Conservation (phyloP, 2,888 invertebrate genomes). For the Caenorhabditis doughertyi region DNA sequence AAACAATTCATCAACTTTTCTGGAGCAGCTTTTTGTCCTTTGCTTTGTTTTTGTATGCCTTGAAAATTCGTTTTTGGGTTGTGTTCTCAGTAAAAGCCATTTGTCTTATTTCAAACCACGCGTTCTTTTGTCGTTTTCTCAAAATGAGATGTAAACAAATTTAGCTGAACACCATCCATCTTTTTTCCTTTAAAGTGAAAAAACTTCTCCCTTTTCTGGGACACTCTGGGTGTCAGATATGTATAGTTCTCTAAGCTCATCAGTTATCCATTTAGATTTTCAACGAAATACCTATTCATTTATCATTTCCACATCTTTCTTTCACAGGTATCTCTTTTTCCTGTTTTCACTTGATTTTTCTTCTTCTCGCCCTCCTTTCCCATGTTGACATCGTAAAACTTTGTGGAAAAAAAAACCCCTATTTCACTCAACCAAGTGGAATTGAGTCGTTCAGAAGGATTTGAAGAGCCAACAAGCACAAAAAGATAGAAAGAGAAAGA, state of each 20-base stretch:
- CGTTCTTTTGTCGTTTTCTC: background rate
- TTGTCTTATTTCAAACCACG: background rate
- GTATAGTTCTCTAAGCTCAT: background rate
- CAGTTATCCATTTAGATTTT: background rate
- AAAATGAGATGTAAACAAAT: constrained; percentile 8
- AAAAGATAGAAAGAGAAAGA: constrained; percentile 10
- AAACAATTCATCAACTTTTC: too few relatives aligned
- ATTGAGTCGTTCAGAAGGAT: constrained; percentile 33
- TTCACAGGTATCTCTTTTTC: background rate
- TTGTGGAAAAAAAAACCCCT: constrained; percentile 21
- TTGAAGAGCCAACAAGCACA: too few relatives aligned
- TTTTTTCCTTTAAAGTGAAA: background rate
- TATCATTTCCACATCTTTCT: background rate
- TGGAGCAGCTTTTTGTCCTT: too few relatives aligned
- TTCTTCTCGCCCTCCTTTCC: background rate
- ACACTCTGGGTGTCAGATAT: background rate
- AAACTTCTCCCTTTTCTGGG: background rate
- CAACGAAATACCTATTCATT: background rate
- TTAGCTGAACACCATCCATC: background rate
- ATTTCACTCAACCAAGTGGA: constrained; percentile 31
- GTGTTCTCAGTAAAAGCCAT: background rate
- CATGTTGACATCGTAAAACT: constrained; percentile 35
- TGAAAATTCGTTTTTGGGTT: too few relatives aligned
- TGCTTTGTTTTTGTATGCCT: too few relatives aligned
- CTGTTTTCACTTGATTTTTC: background rate